Evolutionary conservation across 2,113 vertebrate genomes (phyloP).

Genomic region (Pionites leucogaster): DNA sequence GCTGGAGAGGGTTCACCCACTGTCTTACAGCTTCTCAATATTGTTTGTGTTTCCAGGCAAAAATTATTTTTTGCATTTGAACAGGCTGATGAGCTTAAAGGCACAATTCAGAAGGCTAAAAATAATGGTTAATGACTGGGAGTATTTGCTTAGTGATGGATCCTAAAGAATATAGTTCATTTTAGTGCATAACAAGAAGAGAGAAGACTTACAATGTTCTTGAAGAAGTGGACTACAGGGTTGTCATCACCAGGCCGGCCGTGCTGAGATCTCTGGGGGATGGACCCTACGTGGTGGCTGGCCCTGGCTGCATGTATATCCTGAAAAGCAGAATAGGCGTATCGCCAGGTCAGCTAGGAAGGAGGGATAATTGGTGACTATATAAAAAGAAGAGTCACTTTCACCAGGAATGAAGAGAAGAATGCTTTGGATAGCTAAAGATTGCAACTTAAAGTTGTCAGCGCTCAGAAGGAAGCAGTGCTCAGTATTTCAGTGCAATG

Average conservation of each 20-base stretch:
- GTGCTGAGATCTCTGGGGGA: constrained; percentile 86
- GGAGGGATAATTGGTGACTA: neutral
- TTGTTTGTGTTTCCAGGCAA: neutral
- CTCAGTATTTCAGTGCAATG: neutral
- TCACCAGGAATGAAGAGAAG: neutral
- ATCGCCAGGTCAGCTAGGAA: neutral
- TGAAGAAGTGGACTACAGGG: constrained; percentile 96
- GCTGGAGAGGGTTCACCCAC: neutral
- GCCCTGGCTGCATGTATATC: constrained; percentile 74
- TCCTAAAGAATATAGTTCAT: neutral
- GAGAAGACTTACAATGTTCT: constrained; percentile 88
- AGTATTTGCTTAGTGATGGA: neutral
- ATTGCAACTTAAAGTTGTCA: neutral
- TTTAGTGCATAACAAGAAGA: neutral
- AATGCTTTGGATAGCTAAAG: neutral
- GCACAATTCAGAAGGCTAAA: neutral
- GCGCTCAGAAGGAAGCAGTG: neutral
- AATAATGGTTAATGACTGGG: neutral
- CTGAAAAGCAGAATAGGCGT: constrained; percentile 65
- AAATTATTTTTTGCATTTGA: neutral
- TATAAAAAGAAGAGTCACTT: neutral
- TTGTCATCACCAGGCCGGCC: constrained; percentile 89
- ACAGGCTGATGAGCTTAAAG: neutral
- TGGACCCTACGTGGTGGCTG: constrained; percentile 80
- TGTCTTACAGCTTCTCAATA: neutral